These are phyloP conservation scores for Aphis gossypii DNA, from an alignment of 1,140 invertebrate species.

Conservation along the genomic window DNA sequence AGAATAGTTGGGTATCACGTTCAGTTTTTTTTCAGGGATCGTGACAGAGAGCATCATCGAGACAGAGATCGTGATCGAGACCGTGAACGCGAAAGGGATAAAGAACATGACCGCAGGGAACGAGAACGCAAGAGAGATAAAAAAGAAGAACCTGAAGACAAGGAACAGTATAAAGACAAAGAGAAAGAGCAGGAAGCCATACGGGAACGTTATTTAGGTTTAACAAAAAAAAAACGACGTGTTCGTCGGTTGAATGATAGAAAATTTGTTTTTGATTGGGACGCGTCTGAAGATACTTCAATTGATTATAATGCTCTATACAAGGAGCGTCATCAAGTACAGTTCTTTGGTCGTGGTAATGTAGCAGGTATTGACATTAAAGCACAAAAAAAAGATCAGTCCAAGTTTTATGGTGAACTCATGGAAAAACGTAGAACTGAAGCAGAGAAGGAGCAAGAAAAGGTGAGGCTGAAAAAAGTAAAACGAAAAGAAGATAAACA, in stretches of 20 bases:
- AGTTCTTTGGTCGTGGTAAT: conserved; percentile 98
- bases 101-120: conserved; percentile 61
- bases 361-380: conserved; percentile 97
- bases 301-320: conserved; percentile 97
- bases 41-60: conserved; percentile 26
- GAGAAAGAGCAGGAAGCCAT: conserved; percentile 92
- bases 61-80: conserved; percentile 48
- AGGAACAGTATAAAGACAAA: conserved; percentile 79
- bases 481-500: conserved; percentile 97
- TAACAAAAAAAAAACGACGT: conserved; percentile 91
- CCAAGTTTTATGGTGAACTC: conserved; percentile 97
- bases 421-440: conserved; percentile 94
- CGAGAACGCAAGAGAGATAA: conserved; percentile 61
- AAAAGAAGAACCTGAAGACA: conserved; percentile 67
- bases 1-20: neutral
- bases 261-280: conserved; percentile 99
- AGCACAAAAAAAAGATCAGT: conserved; percentile 96
- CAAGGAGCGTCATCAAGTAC: conserved; percentile 93
- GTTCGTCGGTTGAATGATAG: conserved; percentile 94
- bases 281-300: conserved; percentile 97
- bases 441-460: conserved; percentile 97
- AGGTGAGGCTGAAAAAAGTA: conserved; percentile 90
- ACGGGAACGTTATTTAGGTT: conserved; percentile 92
- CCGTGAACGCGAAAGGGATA: conserved; percentile 63
- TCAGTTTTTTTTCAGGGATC: conserved; percentile 38